Evolutionary conservation across 2,797 vertebrate species (phyloP), one percentile per base, ranked within the genome.

Genomic region (Neoniphon sammara): DNA sequence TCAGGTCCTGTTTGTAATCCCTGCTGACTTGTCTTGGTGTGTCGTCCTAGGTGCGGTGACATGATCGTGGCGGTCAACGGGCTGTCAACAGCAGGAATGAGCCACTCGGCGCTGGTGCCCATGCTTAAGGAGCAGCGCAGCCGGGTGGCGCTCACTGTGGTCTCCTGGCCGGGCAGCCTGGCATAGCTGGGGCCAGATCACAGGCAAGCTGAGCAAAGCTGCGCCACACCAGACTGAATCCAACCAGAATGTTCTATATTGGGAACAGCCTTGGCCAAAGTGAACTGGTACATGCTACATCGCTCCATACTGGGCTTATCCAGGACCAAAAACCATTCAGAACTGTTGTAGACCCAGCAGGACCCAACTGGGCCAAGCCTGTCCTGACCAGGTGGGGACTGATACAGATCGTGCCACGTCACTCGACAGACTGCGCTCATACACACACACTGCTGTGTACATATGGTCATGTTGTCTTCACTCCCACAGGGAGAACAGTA

Each of bases 81-180:
- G 83, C 92, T 99, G 7, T 97, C 97, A 1, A 99, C 98, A 0
- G 95, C 96, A 66, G 98, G 98, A 82, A 99, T 99, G 98, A 99
- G 98, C 93, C 98, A 99, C 90, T 98, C 98, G 0, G 98, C 97
- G 0, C 90, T 99, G 10, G 97, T 99, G 58, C 97, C 98, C 70
- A 98, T 99, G 97, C 83, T 99, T 89, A 99, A 99, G 92, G 98
- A 99, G 89, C 97, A 98, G 89, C 95, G 98, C 66, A 98, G 95
- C 93, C 96, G 97, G 88, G 96, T 99, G 81, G 97, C 96, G 5
- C 94, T 99, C 42, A 99, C 97, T 0, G 98, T 99, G 70, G 95
- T 98, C 81, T 99, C 97, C 88, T 99, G 98, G 98, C 98, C 98
- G 2, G 98, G 98, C 87, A 99, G 98, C 90, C 94, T 99, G 68